Percentiles rank a stretch among this genome's conserved stretches.
Evolutionary conservation across 1,140 invertebrate genomes (phyloP).

Genomic region (Ceratina calcarata): DNA sequence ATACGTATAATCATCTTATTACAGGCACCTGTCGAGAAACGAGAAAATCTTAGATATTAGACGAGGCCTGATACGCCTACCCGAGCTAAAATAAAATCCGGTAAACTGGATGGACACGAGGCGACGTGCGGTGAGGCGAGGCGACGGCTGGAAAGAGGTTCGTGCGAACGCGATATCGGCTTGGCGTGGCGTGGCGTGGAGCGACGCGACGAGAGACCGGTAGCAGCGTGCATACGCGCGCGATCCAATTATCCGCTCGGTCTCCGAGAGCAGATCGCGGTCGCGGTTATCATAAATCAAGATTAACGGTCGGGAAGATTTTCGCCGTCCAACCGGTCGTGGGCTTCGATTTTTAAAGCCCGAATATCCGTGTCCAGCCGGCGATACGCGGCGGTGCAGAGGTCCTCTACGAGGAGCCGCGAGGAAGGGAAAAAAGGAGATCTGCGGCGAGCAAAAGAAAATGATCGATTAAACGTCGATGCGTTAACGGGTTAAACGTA

Average conservation of each 20-base stretch:
- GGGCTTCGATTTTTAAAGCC: conserved; percentile 33
- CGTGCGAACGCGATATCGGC: neutral
- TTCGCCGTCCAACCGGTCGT: conserved; percentile 46
- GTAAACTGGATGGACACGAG: neutral
- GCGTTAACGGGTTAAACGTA: conserved; percentile 52
- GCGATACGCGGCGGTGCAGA: neutral
- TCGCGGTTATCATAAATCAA: conserved; percentile 54
- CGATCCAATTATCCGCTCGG: conserved; percentile 55
- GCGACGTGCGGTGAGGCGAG: neutral
- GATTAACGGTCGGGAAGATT: conserved; percentile 58
- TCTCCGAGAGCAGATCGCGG: conserved; percentile 32
- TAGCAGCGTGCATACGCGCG: conserved; percentile 14
- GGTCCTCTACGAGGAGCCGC: neutral
- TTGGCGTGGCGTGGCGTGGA: neutral
- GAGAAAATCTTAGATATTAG: no score
- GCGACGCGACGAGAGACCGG: conserved; percentile 23
- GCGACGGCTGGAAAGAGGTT: neutral
- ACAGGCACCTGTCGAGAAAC: no score
- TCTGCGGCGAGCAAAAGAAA: neutral
- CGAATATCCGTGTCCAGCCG: conserved; percentile 18
- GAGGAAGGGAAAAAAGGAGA: no score
- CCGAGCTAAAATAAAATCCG: no score
- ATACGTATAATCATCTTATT: no score
- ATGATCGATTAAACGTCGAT: conserved; percentile 46
- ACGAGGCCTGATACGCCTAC: no score